Evolutionary conservation across 92 coral and sea anemone genomes (phyloP), one percentile per base, ranked within the genome.

Genomic region (Zoanthus gigantus): DNA sequence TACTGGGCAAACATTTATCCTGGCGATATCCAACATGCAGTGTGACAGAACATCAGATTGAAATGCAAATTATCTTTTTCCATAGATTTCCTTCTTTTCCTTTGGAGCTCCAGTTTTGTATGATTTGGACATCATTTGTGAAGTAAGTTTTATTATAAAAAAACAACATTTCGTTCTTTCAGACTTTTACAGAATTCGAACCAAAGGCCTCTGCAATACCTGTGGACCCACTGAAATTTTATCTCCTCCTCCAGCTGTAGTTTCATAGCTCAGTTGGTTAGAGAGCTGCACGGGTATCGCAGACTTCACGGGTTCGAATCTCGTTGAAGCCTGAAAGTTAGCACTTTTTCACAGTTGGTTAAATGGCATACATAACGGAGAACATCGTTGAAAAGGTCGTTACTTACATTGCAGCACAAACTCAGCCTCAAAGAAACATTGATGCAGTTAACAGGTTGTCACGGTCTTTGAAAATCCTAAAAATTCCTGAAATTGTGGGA

Each of bases 101-200:
- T 94, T 94, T 76, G 97, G 97, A 57, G 87, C 97, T 37, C 99
- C 99, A 16, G 92, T 97, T 2, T 84, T 95, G 78, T 92, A 97
- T 74, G 98, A 97, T 77, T 53, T 97, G 83, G 99, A 97, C 69
- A 84, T 97, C 18, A 75, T 95, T 15, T 97, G 99, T 30, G 99
- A 97, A 97, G 99, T 96, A 90, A 75, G 92, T 60, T 50, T 23
- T 23, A 23, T 23, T 23, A 23, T n/a, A 63, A 7, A 18, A 63
- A 17, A 9, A 63, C 7, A 17, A 7, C 31, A 17, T n/a, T 63
- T 23, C 9, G 15, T 18, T 12, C 65, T 15, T 14, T 58, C n/a
- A 16, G 23, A 58, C 65, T 58, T 58, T 58, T 2, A 15, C 23
- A 3, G 15, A 5, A 58, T 11, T 18, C n/a, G 16, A 37, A 37